Base-by-base conservation (phyloP, 2,113 vertebrate species). In the Eudyptes chrysolophus region DNA sequence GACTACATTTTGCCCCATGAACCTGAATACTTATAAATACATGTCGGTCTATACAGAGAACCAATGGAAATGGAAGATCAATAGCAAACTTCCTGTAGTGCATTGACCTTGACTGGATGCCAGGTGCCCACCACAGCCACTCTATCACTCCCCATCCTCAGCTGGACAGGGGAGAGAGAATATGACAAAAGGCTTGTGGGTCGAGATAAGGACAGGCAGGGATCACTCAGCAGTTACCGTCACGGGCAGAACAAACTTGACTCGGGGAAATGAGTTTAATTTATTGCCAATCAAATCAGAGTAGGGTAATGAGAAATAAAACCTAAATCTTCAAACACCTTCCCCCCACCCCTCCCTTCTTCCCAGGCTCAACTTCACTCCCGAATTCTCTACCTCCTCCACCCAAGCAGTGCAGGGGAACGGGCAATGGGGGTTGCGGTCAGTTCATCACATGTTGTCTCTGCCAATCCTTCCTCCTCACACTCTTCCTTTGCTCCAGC, bases 401-500 rank as follows among this genome's bases (percentile, higher is more conserved):
- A 3, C 7, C 6, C 6, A 4, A 55, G 9, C 1, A 11, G 11
- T 3, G 4, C 10, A 64, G 10, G 13, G 14, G 9, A 3, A 69
- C 1, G 7, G n/a, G 25, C 3, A 40, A 40, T 40, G 25, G 6
- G 2, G 2, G 0, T 11, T 86, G 24, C 2, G 1, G 4, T 40
- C 6, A 40, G 18, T 25, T 48, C 22, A 40, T 29, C 12, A 48
- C 25, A 25, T 13, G 42, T 42, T 25, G 24, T 44, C 19, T 48
- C 57, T 72, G 42, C 40, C 2, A 1, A 16, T n/a, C 10, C 8
- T 40, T 64, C 49, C 12, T 55, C 46, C 36, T 42, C 16, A 51
- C 4, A 1, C 8, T 27, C 29, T 70, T 49, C 11, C 30, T 7
- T 7, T 12, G 27, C 7, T 46, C 46, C 46, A 46, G 18, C 18